Evolutionary conservation across 2,888 invertebrate species (phyloP).

Genomic region (Hofmannophila pseudospretella): DNA sequence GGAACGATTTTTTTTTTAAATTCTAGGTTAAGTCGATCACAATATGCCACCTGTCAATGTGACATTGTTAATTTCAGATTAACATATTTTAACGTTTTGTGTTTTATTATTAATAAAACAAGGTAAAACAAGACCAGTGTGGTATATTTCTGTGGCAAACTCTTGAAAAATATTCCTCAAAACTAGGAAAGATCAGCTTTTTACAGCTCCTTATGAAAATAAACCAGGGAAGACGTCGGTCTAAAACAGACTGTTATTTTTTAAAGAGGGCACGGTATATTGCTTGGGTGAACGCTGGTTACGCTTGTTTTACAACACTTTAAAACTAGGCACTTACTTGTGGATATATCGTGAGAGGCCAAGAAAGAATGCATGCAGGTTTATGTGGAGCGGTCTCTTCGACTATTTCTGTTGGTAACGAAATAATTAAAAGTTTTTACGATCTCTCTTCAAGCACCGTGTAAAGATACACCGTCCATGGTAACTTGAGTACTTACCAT

Average conservation of each 20-base stretch:
- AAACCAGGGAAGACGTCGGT: conserved; percentile 3
- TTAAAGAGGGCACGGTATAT: conserved; percentile 37
- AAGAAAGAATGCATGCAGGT: conserved; percentile 58
- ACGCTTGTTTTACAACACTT: conserved; percentile 74
- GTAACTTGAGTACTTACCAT: conserved; percentile 13
- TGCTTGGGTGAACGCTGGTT: conserved; percentile 36
- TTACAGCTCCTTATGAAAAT: conserved; percentile 12
- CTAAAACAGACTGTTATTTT: conserved; percentile 35
- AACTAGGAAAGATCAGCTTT: conserved; percentile 3
- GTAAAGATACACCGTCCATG: conserved; percentile 45
- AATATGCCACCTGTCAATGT: no score
- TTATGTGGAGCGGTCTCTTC: conserved; percentile 63
- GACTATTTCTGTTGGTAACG: conserved; percentile 53
- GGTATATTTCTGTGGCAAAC: no score
- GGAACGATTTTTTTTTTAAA: no score
- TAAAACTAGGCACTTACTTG: conserved; percentile 55
- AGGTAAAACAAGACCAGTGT: no score
- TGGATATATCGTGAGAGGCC: conserved; percentile 34
- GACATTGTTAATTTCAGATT: no score
- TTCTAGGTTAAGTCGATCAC: no score
- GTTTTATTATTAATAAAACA: no score
- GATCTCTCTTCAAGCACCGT: conserved; percentile 44
- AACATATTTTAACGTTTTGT: no score
- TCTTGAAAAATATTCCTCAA: neutral
- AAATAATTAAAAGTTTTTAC: conserved; percentile 76